Percentiles rank a stretch among this genome's conserved stretches.
Evolutionary conservation across 2,797 vertebrate species (phyloP).

Genomic region (Prionace glauca): DNA sequence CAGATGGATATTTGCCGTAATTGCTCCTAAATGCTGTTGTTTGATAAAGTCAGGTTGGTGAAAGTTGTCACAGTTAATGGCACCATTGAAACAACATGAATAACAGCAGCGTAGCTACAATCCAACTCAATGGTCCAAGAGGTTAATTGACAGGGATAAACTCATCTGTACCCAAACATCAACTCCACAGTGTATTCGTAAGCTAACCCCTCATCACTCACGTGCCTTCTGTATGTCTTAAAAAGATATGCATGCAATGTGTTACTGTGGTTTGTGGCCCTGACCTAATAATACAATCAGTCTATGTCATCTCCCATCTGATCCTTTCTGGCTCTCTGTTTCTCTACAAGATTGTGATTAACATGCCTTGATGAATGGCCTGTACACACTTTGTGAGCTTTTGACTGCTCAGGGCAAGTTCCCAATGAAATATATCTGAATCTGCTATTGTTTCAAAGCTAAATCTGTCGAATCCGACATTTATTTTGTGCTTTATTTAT

Average conservation of each 20-base stretch:
- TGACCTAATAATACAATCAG: constrained; percentile 44
- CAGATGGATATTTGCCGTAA: constrained; percentile 10
- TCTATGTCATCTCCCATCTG: constrained; percentile 48
- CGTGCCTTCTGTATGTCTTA: neutral
- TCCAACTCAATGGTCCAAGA: constrained; percentile 40
- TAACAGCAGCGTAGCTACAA: constrained; percentile 28
- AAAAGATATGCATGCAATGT: constrained; percentile 25
- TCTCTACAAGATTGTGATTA: constrained; percentile 18
- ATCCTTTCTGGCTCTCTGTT: neutral
- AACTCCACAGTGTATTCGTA: constrained; percentile 43
- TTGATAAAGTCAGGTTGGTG: constrained; percentile 11
- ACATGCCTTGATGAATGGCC: constrained; percentile 14
- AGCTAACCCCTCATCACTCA: constrained; percentile 41
- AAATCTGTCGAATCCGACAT: neutral
- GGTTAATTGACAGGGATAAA: constrained; percentile 48
- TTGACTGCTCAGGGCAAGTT: neutral
- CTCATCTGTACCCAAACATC: constrained; percentile 40
- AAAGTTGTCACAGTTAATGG: constrained; percentile 26
- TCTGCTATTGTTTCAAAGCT: constrained; percentile 1
- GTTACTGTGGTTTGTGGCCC: constrained; percentile 41
- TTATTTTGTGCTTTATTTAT: neutral
- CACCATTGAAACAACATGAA: constrained; percentile 24
- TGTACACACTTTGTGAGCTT: constrained; percentile 5
- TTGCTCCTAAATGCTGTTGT: constrained; percentile 27
- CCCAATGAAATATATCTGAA: constrained; percentile 11